Evolutionary conservation across 2,888 invertebrate genomes (phyloP), one percentile per base, ranked within the genome.

Genomic region (Epirrhoe tristata): DNA sequence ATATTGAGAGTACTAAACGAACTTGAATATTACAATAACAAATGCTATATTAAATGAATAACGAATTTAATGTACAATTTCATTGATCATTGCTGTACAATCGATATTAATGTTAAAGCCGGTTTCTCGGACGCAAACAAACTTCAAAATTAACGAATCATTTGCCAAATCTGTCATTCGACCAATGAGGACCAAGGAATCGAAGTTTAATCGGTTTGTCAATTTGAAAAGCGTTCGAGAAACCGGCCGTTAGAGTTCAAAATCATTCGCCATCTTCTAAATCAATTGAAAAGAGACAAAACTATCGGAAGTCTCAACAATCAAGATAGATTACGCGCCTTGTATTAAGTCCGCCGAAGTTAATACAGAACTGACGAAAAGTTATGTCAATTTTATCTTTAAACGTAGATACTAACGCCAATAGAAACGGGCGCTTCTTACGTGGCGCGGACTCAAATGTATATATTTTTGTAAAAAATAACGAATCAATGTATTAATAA

Each of bases 31-130:
- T 48, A 14, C 36, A 43, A 48, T 16, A 48, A 48, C 14, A 7
- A 16, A 43, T 43, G 6, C 14, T 46, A 48, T 5, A 6, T 48
- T 16, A 43, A 43, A 43, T 10, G 5, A 16, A 48, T 48, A 48
- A 14, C 48, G 48, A 48, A 48, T 48, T 48, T 48, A 48, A 48
- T 48, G 48, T 16, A 48, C 16, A 0, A 48, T 16, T 48, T 16
- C 3, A 48, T 16, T 1, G 10, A 43, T 48, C 14, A 48, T 14
- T 12, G 39, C 39, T 43, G 12, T 43, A 43, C 39, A 43, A 43
- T 43, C 39, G 39, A 39, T 39, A 39, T 39, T 39, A 39, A 39
- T 39, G 39, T n/a, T n/a, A n/a, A n/a, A n/a, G n/a, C n/a, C n/a
- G n/a, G n/a, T n/a, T n/a, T n/a, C n/a, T n/a, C n/a, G n/a, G n/a